Percentiles rank a stretch among this genome's conserved stretches.
Evolutionary conservation across 2,888 invertebrate genomes (phyloP).

Genomic region (Muschampia staudingeri): DNA sequence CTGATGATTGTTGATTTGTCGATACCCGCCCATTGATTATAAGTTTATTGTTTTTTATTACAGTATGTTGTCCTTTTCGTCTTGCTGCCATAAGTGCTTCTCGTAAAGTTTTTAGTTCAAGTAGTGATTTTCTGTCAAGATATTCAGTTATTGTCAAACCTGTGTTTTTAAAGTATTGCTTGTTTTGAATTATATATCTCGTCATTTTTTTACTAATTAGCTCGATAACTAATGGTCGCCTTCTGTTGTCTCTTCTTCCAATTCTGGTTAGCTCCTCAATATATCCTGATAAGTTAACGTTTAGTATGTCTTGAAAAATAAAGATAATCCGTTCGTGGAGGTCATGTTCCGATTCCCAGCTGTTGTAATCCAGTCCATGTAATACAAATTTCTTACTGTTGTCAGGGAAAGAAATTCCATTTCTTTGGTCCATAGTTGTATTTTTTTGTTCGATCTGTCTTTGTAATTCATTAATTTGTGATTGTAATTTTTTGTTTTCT

Average conservation of each 20-base stretch:
- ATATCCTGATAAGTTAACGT: not conserved
- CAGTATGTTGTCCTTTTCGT: conserved; percentile 1
- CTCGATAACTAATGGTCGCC: not conserved
- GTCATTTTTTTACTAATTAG: conserved; percentile 8
- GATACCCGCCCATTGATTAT: not conserved
- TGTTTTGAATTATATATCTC: not conserved
- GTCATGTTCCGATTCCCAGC: conserved; percentile 1
- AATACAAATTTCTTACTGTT: conserved; percentile 8
- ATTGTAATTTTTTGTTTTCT: not conserved
- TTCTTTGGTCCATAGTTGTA: not conserved
- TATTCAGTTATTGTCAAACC: not conserved
- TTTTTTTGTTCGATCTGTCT: conserved; percentile 1
- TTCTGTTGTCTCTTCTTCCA: not conserved
- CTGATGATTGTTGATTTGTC: not conserved
- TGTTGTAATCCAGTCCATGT: conserved; percentile 8
- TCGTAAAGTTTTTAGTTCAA: conserved; percentile 8
- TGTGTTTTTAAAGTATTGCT: not conserved
- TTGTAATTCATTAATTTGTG: conserved; percentile 3
- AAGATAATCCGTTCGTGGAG: conserved; percentile 8
- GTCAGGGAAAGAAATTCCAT: not conserved
- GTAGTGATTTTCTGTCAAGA: not conserved
- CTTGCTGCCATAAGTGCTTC: conserved; percentile 5
- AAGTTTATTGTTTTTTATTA: conserved; percentile 8
- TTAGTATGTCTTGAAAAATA: conserved; percentile 3
- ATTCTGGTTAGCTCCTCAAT: conserved; percentile 4